phyloP scores from a whole-genome alignment of 2,797 vertebrate genomes.

The Epinephelus awoara region DNA sequence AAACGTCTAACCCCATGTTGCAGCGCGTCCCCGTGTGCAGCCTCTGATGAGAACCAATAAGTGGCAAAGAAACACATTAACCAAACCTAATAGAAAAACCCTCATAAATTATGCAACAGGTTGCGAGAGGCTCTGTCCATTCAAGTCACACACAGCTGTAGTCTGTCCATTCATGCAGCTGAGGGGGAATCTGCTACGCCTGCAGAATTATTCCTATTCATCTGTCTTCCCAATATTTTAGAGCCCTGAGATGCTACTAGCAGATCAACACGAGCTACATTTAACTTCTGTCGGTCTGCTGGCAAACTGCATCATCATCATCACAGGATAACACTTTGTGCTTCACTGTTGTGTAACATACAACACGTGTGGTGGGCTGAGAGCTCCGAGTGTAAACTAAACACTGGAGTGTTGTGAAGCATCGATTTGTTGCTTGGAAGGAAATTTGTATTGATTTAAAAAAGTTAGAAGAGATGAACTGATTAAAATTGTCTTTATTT shows the following conservation, averaged over 20 bases:
- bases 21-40: conserved; percentile 30
- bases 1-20: conserved; percentile 48
- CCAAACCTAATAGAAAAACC: conserved; percentile 72
- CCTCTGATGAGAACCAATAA: conserved; percentile 71
- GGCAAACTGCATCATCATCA: conserved; percentile 49
- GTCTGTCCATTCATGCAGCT: conserved; percentile 78
- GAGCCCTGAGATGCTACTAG: conserved; percentile 48
- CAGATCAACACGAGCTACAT: conserved; percentile 41
- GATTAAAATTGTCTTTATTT: conserved; percentile 13
- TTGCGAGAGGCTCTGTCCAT: conserved; percentile 76
- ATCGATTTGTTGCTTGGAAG: conserved; percentile 5
- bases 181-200: conserved; percentile 57
- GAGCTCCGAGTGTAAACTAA: conserved; percentile 44
- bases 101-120: conserved; percentile 83
- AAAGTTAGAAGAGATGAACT: conserved; percentile 12
- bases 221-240: conserved; percentile 64
- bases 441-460: conserved; percentile 26
- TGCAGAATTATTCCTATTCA: conserved; percentile 71
- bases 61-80: conserved; percentile 75
- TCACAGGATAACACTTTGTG: conserved; percentile 62
- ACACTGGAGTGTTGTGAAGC: conserved; percentile 41
- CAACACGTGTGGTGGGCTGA: conserved; percentile 32
- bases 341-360: conserved; percentile 39
- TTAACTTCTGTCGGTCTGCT: conserved; percentile 61
- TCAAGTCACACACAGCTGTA: conserved; percentile 83